Base-by-base conservation (phyloP, 30 jellyfish, hydroid and myxozoan species). In the Hydractinia echinata region DNA sequence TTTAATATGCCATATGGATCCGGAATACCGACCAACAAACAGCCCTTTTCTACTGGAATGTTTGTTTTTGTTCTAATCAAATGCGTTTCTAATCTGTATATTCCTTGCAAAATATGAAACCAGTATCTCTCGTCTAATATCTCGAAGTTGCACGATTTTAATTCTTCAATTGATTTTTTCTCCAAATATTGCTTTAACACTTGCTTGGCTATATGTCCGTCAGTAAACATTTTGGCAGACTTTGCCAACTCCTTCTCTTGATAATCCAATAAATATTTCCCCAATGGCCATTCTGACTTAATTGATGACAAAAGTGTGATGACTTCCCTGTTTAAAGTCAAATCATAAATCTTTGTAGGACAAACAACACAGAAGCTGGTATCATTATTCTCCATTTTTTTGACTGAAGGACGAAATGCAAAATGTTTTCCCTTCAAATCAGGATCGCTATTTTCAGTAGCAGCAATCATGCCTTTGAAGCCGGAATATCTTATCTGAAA, bases 1-100 rank as follows among this genome's bases (percentile, higher is more conserved):
- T 77, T 53, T 64, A 90, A 79, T 51, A 76, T 54, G 13, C 95
- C 93, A 8, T 19, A 44, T 6, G 97, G 95, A 70, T 84, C 95
- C 5, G 97, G 89, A 5, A 83, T 87, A 5, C 97, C 97, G 86
- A 90, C 76, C 10, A 90, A 70, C 44, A 85, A 72, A 67, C 95
- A 74, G 51, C 92, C 96, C 4, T 88, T 64, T 10, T 83, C 87
- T 4, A 88, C 68, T 4, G 95, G 96, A 16, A 89, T 84, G 21
- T 88, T 81, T 1, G 96, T 54, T 66, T 82, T 79, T 53, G 21
- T 73, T 69, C 88, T 84, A 53, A 89, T 61, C 66, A 53, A 73
- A n/a, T 52, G 54, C 19, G 79, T 84, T 44, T 83, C 66, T 73
- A 89, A 71, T 15, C 95, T 81, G 72, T 89, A 89, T 4, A 64